Evolutionary conservation across 2,797 vertebrate genomes (phyloP).

Genomic region (Synanceia verrucosa): DNA sequence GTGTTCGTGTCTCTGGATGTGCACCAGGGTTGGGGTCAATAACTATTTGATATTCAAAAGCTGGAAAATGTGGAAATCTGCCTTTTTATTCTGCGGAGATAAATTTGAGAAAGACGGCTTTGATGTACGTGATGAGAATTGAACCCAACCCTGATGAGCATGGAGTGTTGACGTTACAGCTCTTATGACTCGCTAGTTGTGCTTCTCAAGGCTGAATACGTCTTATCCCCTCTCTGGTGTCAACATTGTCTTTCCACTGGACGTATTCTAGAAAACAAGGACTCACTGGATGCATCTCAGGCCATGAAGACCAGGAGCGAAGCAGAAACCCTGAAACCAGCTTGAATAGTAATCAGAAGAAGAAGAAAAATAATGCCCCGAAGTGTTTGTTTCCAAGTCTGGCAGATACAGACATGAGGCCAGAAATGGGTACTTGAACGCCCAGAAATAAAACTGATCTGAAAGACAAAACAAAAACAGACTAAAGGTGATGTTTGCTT

Average conservation of each 20-base stretch:
- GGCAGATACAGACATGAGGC: conserved; percentile 68
- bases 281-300: conserved; percentile 64
- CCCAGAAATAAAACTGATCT: conserved; percentile 43
- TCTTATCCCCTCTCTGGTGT: conserved; percentile 50
- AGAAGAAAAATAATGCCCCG: conserved; percentile 83
- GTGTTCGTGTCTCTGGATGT: conserved; percentile 50
- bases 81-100: neutral
- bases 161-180: conserved; percentile 65
- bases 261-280: conserved; percentile 63
- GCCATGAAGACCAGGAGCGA: conserved; percentile 51
- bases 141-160: conserved; percentile 60
- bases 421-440: conserved; percentile 53
- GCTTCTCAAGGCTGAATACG: conserved; percentile 77
- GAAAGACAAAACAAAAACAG: conserved; percentile 40
- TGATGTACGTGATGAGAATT: conserved; percentile 9
- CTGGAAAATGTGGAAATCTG: neutral
- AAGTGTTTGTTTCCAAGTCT: conserved; percentile 71
- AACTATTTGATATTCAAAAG: conserved; percentile 16
- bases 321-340: conserved; percentile 79
- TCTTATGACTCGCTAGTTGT: conserved; percentile 73
- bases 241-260: conserved; percentile 58
- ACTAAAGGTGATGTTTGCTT: conserved; percentile 54
- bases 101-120: conserved; percentile 32
- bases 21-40: conserved; percentile 53
- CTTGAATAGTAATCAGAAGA: conserved; percentile 76